Evolutionary conservation across 2,113 vertebrate genomes (phyloP).

Genomic region (Ovibos moschatus): DNA sequence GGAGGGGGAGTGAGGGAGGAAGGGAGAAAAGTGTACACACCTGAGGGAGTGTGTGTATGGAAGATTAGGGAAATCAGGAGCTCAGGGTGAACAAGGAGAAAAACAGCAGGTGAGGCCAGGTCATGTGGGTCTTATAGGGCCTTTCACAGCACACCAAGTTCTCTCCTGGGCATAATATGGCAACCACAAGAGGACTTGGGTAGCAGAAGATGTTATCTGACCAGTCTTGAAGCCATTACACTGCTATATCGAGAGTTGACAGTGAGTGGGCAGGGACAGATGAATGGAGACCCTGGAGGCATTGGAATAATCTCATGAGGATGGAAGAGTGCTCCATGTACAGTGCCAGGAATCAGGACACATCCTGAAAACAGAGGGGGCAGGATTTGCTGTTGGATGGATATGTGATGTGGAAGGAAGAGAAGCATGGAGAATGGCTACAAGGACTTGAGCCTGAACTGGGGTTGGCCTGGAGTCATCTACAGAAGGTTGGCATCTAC

Average conservation of each 20-base stretch:
- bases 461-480: not conserved
- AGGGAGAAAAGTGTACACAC: not conserved
- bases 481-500: not conserved
- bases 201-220: not conserved
- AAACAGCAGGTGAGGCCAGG: not conserved
- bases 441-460: too few species aligned
- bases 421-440: not conserved
- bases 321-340: too few species aligned
- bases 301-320: too few species aligned
- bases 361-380: not conserved
- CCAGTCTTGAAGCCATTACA: not conserved
- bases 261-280: not conserved
- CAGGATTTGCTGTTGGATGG: not conserved
- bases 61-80: not conserved
- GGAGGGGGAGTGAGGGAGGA: not conserved
- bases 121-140: accelerated
- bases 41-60: not conserved
- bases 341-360: not conserved
- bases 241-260: not conserved
- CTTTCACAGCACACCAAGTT: not conserved
- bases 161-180: not conserved
- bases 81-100: not conserved
- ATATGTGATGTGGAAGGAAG: not conserved
- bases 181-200: not conserved
- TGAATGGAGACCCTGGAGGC: not conserved